These are phyloP conservation scores for Graptemys geographica DNA, from an alignment of 2,797 vertebrate species.

Conservation along the genomic window DNA sequence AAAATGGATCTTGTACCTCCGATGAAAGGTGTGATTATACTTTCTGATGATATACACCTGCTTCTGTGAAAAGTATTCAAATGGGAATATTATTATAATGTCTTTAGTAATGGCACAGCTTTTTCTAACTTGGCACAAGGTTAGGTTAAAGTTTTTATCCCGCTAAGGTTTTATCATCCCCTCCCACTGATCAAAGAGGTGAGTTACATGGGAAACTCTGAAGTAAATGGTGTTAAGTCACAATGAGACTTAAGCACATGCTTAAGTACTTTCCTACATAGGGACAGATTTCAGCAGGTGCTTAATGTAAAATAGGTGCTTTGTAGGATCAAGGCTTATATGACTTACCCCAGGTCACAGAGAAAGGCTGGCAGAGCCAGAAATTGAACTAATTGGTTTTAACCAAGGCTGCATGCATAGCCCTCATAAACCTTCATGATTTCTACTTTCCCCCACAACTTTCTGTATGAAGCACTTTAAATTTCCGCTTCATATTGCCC, in stretches of 20 bases:
- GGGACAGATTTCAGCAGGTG: background rate
- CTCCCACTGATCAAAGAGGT: background rate
- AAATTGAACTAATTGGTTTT: background rate
- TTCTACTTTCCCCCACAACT: background rate
- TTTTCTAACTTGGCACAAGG: background rate
- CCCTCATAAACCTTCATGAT: background rate
- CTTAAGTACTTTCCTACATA: background rate
- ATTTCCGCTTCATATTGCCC: background rate
- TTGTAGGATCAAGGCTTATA: background rate
- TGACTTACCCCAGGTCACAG: background rate
- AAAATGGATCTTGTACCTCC: background rate
- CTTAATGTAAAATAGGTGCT: background rate
- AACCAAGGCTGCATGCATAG: background rate
- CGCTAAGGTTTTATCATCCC: background rate
- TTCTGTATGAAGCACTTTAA: background rate
- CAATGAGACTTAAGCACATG: background rate
- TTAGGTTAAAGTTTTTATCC: no score
- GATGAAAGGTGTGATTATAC: background rate
- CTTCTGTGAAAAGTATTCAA: background rate
- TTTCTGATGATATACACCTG: accelerated
- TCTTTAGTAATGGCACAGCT: background rate
- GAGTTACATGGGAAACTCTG: background rate
- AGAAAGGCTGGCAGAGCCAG: background rate
- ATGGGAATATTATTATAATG: background rate
- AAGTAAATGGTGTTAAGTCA: background rate